Percentiles rank a stretch among this genome's conserved stretches.
Conservation (phyloP, 1,140 invertebrate genomes). For the Hylaeus volcanicus region DNA sequence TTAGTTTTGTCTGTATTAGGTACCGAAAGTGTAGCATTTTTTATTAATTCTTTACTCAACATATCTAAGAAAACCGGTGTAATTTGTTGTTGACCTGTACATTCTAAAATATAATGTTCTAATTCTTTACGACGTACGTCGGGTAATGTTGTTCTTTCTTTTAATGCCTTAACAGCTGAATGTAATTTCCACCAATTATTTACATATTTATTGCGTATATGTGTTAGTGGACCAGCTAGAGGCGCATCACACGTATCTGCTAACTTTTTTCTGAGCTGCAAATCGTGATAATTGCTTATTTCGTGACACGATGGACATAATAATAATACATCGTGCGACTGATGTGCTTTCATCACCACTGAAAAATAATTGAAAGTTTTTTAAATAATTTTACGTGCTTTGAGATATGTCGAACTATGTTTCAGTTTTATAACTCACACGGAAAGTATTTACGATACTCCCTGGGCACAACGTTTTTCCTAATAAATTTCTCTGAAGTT, state of each 20-base stretch:
- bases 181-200: slow-evolving; percentile 81
- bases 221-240: slow-evolving; percentile 74
- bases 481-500: slow-evolving; percentile 84
- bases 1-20: slow-evolving; percentile 44
- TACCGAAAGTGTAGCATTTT: slow-evolving; percentile 39
- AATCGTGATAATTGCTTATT: slow-evolving; percentile 86
- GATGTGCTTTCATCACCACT: slow-evolving; percentile 90
- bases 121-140: slow-evolving; percentile 80
- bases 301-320: slow-evolving; percentile 89
- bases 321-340: slow-evolving; percentile 90
- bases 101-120: slow-evolving; percentile 79
- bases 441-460: slow-evolving; percentile 93
- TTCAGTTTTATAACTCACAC: slow-evolving; percentile 73
- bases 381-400: neutral
- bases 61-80: slow-evolving; percentile 79
- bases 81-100: slow-evolving; percentile 75
- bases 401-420: neutral
- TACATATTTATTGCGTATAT: slow-evolving; percentile 53
- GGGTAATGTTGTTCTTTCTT: slow-evolving; percentile 81
- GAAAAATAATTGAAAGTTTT: slow-evolving; percentile 50
- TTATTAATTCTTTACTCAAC: slow-evolving; percentile 70
- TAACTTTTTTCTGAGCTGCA: slow-evolving; percentile 83
- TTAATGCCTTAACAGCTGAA: slow-evolving; percentile 84
- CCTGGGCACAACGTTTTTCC: slow-evolving; percentile 91
- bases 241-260: slow-evolving; percentile 85